Evolutionary conservation across 1,140 invertebrate species (phyloP).

Genomic region (Brachionus angularis): DNA sequence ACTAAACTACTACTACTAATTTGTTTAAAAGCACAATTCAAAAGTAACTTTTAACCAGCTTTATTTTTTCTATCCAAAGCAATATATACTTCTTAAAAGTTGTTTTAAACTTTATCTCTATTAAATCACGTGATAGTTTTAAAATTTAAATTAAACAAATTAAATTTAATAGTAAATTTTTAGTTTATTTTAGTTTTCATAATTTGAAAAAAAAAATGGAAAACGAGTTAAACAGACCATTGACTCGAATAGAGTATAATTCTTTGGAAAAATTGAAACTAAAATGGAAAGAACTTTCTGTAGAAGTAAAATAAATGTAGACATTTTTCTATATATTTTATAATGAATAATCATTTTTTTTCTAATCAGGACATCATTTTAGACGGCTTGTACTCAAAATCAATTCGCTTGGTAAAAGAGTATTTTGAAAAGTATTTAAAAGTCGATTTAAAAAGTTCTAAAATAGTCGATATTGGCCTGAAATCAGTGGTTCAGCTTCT

Average conservation of each 20-base stretch:
- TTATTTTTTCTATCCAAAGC: too few relatives aligned
- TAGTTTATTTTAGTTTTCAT: background rate
- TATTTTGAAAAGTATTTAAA: constrained; percentile 38
- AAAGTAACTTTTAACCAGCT: too few relatives aligned
- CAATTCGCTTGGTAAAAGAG: constrained; percentile 19
- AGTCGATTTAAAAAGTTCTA: constrained; percentile 17
- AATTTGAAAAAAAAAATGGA: constrained; percentile 21
- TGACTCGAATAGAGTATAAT: background rate
- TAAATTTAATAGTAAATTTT: too few relatives aligned
- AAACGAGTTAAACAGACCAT: constrained; percentile 4
- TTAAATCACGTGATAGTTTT: too few relatives aligned
- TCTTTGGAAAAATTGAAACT: constrained; percentile 33
- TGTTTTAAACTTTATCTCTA: too few relatives aligned
- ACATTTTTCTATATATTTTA: too few relatives aligned
- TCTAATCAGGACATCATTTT: constrained; percentile 12
- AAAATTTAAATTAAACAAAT: too few relatives aligned
- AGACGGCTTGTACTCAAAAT: constrained; percentile 39
- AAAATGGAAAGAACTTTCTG: constrained; percentile 41
- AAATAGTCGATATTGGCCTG: constrained; percentile 20
- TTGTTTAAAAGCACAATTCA: too few relatives aligned
- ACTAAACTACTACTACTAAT: too few relatives aligned
- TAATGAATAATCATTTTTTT: background rate
- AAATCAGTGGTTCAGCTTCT: constrained; percentile 33
- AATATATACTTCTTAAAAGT: too few relatives aligned
- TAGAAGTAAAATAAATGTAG: background rate